These are phyloP conservation scores for Paramisgurnus dabryanus DNA, from an alignment of 2,113 vertebrate species.

Conservation along the genomic window DNA sequence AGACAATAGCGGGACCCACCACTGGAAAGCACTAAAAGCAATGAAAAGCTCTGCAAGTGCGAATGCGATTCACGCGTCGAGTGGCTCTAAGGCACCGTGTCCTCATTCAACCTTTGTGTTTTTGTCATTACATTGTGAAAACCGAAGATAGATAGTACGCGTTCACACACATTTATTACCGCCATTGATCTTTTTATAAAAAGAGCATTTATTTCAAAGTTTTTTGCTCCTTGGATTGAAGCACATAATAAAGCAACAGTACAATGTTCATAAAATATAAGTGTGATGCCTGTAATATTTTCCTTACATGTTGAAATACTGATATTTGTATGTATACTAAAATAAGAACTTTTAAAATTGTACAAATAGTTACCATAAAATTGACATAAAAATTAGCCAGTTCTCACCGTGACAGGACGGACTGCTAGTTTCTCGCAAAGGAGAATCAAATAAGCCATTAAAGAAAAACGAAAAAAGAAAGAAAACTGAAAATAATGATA, in stretches of 20 bases:
- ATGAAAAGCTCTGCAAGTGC: conserved; percentile 19
- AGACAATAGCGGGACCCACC: conserved; percentile 50
- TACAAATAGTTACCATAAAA: conserved; percentile 99
- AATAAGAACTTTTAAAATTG: conserved; percentile 99
- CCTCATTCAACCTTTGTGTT: conserved; percentile 10
- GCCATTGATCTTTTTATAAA: conserved; percentile 76
- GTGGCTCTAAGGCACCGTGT: not conserved
- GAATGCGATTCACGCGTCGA: not conserved
- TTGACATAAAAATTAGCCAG: conserved; percentile 97
- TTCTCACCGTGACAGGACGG: conserved; percentile 89
- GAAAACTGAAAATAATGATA: conserved; percentile 52
- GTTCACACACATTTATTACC: conserved; percentile 17
- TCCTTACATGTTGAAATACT: conserved; percentile 97
- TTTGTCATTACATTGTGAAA: not conserved
- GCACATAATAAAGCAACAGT: conserved; percentile 99
- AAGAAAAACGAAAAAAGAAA: conserved; percentile 50
- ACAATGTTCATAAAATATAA: conserved; percentile 99
- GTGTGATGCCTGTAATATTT: conserved; percentile 97
- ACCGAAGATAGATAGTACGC: not conserved
- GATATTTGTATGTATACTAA: conserved; percentile 99
- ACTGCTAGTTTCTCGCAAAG: conserved; percentile 83
- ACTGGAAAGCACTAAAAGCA: conserved; percentile 36
- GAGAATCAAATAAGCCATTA: conserved; percentile 86
- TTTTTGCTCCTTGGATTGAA: conserved; percentile 95
- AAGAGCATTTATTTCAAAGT: conserved; percentile 96